Conservation (phyloP, 2,888 invertebrate genomes). For the Galeruca laticollis region DNA sequence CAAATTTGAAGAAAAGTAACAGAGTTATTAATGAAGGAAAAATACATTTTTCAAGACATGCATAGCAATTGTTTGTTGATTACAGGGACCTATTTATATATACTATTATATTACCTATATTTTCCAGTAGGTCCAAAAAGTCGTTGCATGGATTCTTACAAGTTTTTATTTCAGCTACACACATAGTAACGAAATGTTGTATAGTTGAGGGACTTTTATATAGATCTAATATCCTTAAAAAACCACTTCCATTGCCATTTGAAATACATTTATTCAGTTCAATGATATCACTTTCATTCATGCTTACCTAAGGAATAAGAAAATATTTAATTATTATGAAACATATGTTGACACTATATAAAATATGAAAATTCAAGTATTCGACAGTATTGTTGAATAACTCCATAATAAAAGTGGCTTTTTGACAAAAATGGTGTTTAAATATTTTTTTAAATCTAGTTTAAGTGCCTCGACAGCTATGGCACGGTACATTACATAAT, state of each 20-base stretch:
- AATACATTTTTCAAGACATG: no score
- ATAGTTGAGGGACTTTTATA: slow-evolving; percentile 47
- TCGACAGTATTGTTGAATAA: no score
- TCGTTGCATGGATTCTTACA: slow-evolving; percentile 29
- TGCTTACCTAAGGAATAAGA: slow-evolving; percentile 31
- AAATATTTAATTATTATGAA: not conserved
- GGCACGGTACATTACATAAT: no score
- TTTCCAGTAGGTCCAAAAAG: slow-evolving; percentile 41
- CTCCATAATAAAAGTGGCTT: no score
- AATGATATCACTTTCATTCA: slow-evolving; percentile 47
- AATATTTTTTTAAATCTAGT: no score
- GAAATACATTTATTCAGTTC: slow-evolving; percentile 44
- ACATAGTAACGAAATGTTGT: slow-evolving; percentile 52
- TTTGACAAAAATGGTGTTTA: no score
- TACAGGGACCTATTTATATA: no score
- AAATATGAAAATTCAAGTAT: no score
- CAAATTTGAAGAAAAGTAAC: no score
- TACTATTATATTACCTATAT: slow-evolving; percentile 47
- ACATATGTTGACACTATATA: not conserved
- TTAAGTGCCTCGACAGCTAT: no score
- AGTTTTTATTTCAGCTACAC: slow-evolving; percentile 47
- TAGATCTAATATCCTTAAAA: slow-evolving; percentile 45
- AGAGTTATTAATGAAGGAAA: no score
- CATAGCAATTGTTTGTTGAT: not conserved
- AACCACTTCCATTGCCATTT: slow-evolving; percentile 36